Conservation (phyloP, 2,797 vertebrate genomes). For the Ctenopoma multispine region DNA sequence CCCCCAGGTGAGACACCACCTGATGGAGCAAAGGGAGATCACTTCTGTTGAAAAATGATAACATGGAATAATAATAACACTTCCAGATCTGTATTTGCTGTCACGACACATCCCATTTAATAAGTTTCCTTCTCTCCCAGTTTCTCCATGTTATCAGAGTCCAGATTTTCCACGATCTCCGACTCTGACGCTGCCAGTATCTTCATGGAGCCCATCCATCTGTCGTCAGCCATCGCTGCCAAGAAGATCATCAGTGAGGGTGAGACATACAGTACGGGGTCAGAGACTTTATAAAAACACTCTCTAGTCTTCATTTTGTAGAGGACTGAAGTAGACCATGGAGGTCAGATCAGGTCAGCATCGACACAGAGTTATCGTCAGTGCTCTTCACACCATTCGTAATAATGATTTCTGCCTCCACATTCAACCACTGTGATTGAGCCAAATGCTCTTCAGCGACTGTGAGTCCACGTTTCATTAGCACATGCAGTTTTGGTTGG, state of each 20-base stretch:
- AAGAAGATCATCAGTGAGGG: conserved; percentile 96
- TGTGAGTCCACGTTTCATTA: background rate
- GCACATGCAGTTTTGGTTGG: fast-evolving
- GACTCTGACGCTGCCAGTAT: conserved; percentile 93
- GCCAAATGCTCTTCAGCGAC: conserved; percentile 3
- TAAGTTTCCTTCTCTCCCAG: conserved; percentile 32
- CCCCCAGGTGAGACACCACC: conserved; percentile 85
- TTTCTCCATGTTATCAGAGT: conserved; percentile 78
- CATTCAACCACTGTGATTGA: conserved; percentile 4
- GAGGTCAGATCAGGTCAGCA: too few relatives aligned
- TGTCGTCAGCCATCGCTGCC: conserved; percentile 93
- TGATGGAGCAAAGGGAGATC: too few relatives aligned
- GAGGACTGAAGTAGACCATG: too few relatives aligned
- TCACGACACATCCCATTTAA: too few relatives aligned
- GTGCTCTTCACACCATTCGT: too few relatives aligned
- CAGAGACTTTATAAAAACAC: too few relatives aligned
- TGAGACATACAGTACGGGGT: too few relatives aligned
- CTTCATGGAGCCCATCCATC: conserved; percentile 97
- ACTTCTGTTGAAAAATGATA: too few relatives aligned
- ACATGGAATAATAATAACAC: too few relatives aligned
- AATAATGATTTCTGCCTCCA: conserved; percentile 6
- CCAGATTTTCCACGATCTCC: conserved; percentile 90
- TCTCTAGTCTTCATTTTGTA: too few relatives aligned
- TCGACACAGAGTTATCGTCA: too few relatives aligned
- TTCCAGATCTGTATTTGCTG: too few relatives aligned